phyloP scores from a whole-genome alignment of 2,113 vertebrate genomes.

The Acanthisitta chloris region DNA sequence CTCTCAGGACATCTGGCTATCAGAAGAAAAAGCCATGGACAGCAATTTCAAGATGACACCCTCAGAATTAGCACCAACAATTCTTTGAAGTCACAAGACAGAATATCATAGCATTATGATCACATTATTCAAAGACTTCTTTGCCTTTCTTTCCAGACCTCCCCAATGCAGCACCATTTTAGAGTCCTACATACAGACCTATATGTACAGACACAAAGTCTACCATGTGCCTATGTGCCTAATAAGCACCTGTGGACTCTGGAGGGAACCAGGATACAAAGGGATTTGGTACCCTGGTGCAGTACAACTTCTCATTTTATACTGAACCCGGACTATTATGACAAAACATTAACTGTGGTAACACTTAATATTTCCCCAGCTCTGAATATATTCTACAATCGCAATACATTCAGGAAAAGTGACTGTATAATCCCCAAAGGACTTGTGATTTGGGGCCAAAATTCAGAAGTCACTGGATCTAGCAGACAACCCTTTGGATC shows the following conservation, averaged over 20 bases:
- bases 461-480: background rate
- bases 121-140: background rate
- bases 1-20: background rate
- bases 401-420: background rate
- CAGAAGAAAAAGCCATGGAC: background rate
- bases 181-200: background rate
- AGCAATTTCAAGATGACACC: background rate
- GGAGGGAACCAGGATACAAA: background rate
- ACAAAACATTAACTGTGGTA: background rate
- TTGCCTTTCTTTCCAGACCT: background rate
- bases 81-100: background rate
- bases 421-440: background rate
- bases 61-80: background rate
- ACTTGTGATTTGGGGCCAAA: background rate
- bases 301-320: background rate
- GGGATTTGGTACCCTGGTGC: background rate
- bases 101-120: background rate
- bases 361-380: background rate
- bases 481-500: background rate
- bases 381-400: background rate
- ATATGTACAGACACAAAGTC: background rate
- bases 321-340: fast-evolving
- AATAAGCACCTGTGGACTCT: background rate
- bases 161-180: background rate
- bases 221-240: background rate